A percentile compares a stretch with the other conserved stretches of the same genome.
Evolutionary conservation across 2,797 vertebrate genomes (phyloP).

Genomic region (Sternarchorhynchus goeldii): DNA sequence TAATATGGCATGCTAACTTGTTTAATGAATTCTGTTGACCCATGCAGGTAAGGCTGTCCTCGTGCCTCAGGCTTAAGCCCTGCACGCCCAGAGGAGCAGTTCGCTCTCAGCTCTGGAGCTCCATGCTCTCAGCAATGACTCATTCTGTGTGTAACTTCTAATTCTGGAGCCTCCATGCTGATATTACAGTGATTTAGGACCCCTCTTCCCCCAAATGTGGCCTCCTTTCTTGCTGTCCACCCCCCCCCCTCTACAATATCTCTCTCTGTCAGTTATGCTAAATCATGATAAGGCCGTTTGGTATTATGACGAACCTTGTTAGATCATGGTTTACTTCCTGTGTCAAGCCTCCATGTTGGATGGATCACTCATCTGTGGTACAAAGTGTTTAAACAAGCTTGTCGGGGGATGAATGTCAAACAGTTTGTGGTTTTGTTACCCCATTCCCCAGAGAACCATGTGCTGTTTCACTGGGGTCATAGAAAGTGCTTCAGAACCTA

Average conservation of each 20-base stretch:
- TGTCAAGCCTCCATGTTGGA: constrained; percentile 16
- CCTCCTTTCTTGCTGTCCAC: neutral
- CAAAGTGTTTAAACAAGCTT: constrained; percentile 33
- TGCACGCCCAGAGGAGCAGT: too few species aligned
- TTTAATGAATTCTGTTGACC: too few species aligned
- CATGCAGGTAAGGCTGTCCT: too few species aligned
- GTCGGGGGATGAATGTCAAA: constrained; percentile 36
- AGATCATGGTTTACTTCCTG: constrained; percentile 31
- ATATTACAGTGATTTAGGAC: too few species aligned
- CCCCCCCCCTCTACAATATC: neutral
- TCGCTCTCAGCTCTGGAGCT: too few species aligned
- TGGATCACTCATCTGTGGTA: constrained; percentile 27
- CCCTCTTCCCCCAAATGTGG: too few species aligned
- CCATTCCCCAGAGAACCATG: neutral
- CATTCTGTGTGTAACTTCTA: too few species aligned
- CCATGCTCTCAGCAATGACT: too few species aligned
- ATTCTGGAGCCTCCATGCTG: too few species aligned
- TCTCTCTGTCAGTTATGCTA: constrained; percentile 8
- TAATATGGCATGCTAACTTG: too few species aligned
- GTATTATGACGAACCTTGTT: constrained; percentile 37
- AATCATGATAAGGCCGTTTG: constrained; percentile 23
- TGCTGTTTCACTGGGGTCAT: neutral
- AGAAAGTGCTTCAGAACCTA: neutral
- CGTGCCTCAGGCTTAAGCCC: too few species aligned
- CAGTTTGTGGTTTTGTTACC: constrained; percentile 23